These are phyloP conservation scores for Cydia amplana DNA, from an alignment of 1,140 invertebrate genomes.

Conservation along the genomic window DNA sequence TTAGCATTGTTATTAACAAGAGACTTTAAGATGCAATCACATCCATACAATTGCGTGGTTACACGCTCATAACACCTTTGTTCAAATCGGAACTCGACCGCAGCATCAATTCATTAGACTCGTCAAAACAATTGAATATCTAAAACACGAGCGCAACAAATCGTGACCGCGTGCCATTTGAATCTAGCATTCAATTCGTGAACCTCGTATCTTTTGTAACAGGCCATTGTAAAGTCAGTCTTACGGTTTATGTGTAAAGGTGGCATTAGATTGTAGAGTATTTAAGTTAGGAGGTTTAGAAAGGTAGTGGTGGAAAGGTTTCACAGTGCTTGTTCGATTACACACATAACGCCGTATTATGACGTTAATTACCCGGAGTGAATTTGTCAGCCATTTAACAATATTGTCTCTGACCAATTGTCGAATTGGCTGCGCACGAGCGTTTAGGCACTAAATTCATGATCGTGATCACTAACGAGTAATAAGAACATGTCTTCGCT, in stretches of 20 bases:
- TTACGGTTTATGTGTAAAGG: background rate
- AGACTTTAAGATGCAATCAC: constrained; percentile 17
- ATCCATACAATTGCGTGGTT: constrained; percentile 15
- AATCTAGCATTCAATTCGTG: constrained; percentile 11
- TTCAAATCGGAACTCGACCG: constrained; percentile 41
- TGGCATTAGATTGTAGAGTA: background rate
- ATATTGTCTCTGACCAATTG: constrained; percentile 65
- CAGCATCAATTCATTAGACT: constrained; percentile 59
- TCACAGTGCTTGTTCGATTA: constrained; percentile 61
- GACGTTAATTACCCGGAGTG: constrained; percentile 35
- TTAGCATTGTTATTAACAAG: constrained; percentile 13
- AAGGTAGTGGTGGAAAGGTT: background rate
- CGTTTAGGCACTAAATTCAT: background rate
- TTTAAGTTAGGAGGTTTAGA: background rate
- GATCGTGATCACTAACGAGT: background rate
- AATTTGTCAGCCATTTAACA: constrained; percentile 45
- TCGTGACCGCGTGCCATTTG: constrained; percentile 55
- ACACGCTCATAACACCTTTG: constrained; percentile 43
- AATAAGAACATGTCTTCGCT: background rate
- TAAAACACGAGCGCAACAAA: constrained; percentile 56
- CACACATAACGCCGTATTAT: constrained; percentile 62
- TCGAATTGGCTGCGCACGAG: constrained; percentile 5
- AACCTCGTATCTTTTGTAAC: background rate
- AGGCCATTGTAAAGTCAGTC: background rate
- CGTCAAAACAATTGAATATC: constrained; percentile 62